A percentile compares a stretch with the other conserved stretches of the same genome.
Conservation (phyloP, 2,888 invertebrate genomes). For the Suillia variegata region DNA sequence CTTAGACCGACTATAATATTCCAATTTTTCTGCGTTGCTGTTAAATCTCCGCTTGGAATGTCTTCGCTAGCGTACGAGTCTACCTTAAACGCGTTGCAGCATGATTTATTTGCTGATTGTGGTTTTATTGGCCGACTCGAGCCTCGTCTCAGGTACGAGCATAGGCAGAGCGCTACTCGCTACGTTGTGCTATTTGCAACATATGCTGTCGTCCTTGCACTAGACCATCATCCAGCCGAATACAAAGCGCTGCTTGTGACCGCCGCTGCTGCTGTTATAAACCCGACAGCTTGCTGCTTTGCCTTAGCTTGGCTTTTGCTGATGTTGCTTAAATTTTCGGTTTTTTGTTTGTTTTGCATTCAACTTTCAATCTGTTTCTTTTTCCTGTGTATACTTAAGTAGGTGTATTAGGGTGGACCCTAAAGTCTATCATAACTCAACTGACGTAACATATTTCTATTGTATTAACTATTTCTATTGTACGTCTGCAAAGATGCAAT, state of each 20-base stretch:
- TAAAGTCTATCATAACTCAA: too few species aligned
- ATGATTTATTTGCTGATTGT: constrained; percentile 33
- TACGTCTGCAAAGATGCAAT: too few species aligned
- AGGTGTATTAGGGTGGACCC: too few species aligned
- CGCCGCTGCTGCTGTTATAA: neutral
- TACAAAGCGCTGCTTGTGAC: neutral
- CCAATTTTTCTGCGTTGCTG: too few species aligned
- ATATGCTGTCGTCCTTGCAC: neutral
- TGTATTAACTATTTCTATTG: too few species aligned
- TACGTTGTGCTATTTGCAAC: neutral
- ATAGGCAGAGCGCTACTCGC: too few species aligned
- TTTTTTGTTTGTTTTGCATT: neutral
- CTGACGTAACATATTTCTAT: too few species aligned
- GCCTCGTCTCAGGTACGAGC: neutral
- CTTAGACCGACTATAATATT: too few species aligned
- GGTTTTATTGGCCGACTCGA: constrained; percentile 18
- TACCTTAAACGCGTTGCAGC: constrained; percentile 13
- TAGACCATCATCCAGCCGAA: neutral
- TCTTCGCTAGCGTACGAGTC: neutral
- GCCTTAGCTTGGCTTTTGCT: constrained; percentile 6
- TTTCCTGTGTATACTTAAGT: too few species aligned
- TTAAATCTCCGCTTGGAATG: neutral
- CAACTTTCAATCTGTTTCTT: too few species aligned
- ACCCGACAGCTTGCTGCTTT: constrained; percentile 6
- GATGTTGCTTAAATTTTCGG: neutral